Base-by-base conservation (phyloP, 2,113 vertebrate species). In the Sphaerodactylus townsendi region DNA sequence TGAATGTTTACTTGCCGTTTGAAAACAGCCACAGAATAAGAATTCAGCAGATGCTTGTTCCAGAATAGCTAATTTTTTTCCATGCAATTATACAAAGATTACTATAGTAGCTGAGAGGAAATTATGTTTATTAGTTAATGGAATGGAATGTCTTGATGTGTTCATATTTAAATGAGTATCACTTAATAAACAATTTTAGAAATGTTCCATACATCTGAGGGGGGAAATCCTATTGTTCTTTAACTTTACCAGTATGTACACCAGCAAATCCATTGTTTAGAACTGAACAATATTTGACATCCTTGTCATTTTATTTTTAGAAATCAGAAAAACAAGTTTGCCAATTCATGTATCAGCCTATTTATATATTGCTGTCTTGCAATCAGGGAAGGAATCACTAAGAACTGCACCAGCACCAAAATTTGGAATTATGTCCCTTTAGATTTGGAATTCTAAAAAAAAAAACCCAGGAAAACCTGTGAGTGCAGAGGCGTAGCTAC, bases 301-400 rank as follows among this genome's bases (percentile, higher is more conserved):
- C 78, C 87, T 76, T 78, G 13, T 1, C 7, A 86, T 66, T 56
- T 69, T 46, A 70, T 44, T 70, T 83, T 41, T 53, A 41, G 71
- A 87, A 30, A 75, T 75, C n/a, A 86, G 80, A 28, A 0, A 33
- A 84, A 23, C 3, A 37, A 53, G 56, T 14, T 30, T 9, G 5
- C 44, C 23, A 3, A 21, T 1, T 39, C 72, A 81, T 30, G 21
- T 25, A 62, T 71, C 14, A 35, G 75, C 53, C 53, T 13, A 28
- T 19, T 28, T 28, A 56, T 37, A 56, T 25, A 10, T 37, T 37
- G 23, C 19, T 28, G 33, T 8, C 56, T 35, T 28, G 50, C 64
- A 2, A 86, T 33, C 33, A 82, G 74, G 44, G 74, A 65, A 10
- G 56, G 19, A 1, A 56, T 1, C 48, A 25, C 28, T 9, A 82